A percentile compares a stretch with the other conserved stretches of the same genome.
Conservation (phyloP, 2,797 vertebrate genomes). For the Lacerta bilineata region DNA sequence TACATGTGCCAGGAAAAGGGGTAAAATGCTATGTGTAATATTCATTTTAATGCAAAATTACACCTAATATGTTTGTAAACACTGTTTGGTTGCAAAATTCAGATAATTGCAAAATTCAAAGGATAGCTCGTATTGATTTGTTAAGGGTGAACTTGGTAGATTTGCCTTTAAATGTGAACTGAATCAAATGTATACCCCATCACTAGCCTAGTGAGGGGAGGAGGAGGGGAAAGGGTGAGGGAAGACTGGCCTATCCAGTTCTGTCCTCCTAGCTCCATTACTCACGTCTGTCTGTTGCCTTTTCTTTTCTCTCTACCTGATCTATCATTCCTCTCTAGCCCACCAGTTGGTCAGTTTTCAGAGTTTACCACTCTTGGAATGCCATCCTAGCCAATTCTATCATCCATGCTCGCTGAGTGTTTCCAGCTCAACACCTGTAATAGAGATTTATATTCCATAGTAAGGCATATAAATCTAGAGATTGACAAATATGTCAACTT, state of each 20-base stretch:
- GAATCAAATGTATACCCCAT: too few species aligned
- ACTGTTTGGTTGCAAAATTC: too few species aligned
- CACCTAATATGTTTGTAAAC: too few species aligned
- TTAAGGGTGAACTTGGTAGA: too few species aligned
- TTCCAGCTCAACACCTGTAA: slow-evolving; percentile 35
- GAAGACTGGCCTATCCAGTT: not conserved
- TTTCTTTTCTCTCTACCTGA: slow-evolving; percentile 9
- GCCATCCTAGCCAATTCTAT: not conserved
- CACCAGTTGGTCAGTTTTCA: slow-evolving; percentile 24
- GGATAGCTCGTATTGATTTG: too few species aligned
- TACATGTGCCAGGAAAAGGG: too few species aligned
- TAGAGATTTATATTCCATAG: slow-evolving; percentile 28
- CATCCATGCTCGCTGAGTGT: slow-evolving; percentile 21
- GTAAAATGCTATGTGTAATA: too few species aligned
- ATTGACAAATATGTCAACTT: too few species aligned
- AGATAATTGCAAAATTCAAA: too few species aligned
- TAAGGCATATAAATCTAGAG: not conserved
- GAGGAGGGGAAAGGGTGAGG: not conserved
- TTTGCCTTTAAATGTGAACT: too few species aligned
- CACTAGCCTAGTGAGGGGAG: not conserved
- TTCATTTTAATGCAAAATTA: too few species aligned
- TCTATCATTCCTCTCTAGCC: not conserved
- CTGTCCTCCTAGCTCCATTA: not conserved
- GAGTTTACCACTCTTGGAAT: not conserved
- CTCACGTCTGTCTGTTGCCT: not conserved